Base-by-base conservation (phyloP, 2,888 invertebrate genomes). In the Tipula unca region DNA sequence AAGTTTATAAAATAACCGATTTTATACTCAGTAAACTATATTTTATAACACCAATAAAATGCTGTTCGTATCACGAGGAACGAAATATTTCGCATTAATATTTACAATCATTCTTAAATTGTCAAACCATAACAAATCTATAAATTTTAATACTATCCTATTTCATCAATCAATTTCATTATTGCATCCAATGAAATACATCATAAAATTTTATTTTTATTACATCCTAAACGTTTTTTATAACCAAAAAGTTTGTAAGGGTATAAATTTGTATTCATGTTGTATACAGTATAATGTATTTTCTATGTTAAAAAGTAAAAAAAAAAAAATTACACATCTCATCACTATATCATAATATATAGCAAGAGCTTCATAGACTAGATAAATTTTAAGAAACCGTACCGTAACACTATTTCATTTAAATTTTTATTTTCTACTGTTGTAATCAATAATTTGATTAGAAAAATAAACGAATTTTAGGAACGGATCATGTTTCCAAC, bases 181-280 rank as follows among this genome's bases (percentile, higher is more conserved):
- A 69, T 69, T 69, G 69, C 69, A 69, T 69, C 69, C 69, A 69
- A 69, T 69, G 69, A 69, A 69, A 69, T 69, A 69, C 69, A 69
- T 69, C 69, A 69, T 69, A 69, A 69, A 69, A 25, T 69, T 69
- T 69, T 25, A 69, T 25, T 69, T 69, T 69, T 69, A 69, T 69
- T 69, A 69, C 25, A 69, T 25, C 69, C 25, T 69, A 69, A 69
- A 69, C 69, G 25, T 10, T 69, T 69, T 69, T 69, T 69, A 69
- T 25, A 69, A 69, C 69, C 69, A 25, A 69, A 69, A 69, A 25
- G 1, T 69, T 20, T 69, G 25, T 69, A 10, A 10, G 69, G 69
- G 25, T 25, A 69, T 25, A 69, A 2, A 69, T 25, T 69, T 69
- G 69, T 69, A 69, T 69, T 69, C 69, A 69, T 25, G 25, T 69